Base-by-base conservation (phyloP, 92 coral and sea anemone species). In the Pocillopora meandrina region DNA sequence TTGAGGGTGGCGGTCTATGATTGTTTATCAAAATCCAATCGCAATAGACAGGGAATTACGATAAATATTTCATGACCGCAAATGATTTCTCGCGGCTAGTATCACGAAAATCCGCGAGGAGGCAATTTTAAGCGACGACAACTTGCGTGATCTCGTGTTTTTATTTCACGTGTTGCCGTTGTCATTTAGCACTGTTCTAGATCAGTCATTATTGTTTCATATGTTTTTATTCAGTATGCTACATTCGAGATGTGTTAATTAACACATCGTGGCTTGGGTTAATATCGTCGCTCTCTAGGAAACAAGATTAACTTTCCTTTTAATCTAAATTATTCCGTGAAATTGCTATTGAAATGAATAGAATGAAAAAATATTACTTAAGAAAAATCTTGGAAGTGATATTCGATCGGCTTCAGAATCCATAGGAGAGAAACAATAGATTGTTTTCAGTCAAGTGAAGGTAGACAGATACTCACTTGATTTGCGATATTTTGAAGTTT, bases 1-100 rank as follows among this genome's bases (percentile, higher is more conserved):
- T 52, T 12, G 23, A 70, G 11, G 19, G 36, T 15, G 65, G 58
- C 34, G 75, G 20, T 57, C 57, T 34, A 12, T 64, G 58, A 13
- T 70, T 68, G 11, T 15, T 33, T 68, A 16, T 5, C 3, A n/a
- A 13, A 52, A 57, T 42, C 18, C 23, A 15, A 17, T 19, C n/a
- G n/a, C 21, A 49, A 26, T 52, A 61, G 18, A 19, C 75, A 16
- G 47, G 21, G 11, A 64, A 2, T 80, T 80, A 2, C 13, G 33
- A 26, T 68, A 1, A 66, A 65, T 55, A 66, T 79, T 79, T 55
- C 52, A 55, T 68, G 66, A 69, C 65, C 84, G 34, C 56, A 80
- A 58, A 56, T 5, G 33, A 72, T 21, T 23, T 56, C 49, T 52
- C 42, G 84, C 34, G 75, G 76, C 62, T 18, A 31, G 61, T 26